Conservation (phyloP, 2,797 vertebrate genomes). For the Muscicapa comitata region DNA sequence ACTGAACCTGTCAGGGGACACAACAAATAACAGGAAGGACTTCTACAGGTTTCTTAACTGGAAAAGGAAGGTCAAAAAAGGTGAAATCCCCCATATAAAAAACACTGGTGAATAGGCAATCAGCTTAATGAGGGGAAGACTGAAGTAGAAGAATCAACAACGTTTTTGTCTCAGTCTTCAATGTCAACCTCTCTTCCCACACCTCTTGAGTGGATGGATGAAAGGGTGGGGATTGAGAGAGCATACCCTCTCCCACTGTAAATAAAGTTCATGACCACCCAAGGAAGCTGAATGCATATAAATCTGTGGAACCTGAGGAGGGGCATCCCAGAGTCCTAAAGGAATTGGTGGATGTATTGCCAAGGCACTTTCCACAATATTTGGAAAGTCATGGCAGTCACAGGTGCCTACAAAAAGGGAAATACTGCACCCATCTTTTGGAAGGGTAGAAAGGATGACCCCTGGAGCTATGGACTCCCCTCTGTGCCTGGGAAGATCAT, state of each 20-base stretch:
- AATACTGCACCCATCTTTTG: background rate
- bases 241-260: background rate
- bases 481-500: background rate
- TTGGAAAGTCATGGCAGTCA: background rate
- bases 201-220: rapidly evolving
- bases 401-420: background rate
- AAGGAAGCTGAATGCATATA: background rate
- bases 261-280: background rate
- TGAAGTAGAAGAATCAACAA: background rate
- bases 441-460: background rate
- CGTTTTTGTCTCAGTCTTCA: background rate
- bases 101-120: background rate
- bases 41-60: rapidly evolving
- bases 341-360: background rate
- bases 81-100: background rate
- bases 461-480: background rate
- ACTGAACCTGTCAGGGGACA: background rate
- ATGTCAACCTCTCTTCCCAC: background rate
- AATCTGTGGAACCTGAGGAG: background rate
- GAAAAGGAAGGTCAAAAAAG: background rate
- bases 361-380: background rate
- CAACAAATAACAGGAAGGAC: background rate
- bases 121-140: background rate
- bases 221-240: background rate
- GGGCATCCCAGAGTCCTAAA: background rate